A percentile compares a stretch with the other conserved stretches of the same genome.
Evolutionary conservation across 37 sponge, comb jelly and placozoan species (phyloP).

Genomic region (Hormiphora californensis): DNA sequence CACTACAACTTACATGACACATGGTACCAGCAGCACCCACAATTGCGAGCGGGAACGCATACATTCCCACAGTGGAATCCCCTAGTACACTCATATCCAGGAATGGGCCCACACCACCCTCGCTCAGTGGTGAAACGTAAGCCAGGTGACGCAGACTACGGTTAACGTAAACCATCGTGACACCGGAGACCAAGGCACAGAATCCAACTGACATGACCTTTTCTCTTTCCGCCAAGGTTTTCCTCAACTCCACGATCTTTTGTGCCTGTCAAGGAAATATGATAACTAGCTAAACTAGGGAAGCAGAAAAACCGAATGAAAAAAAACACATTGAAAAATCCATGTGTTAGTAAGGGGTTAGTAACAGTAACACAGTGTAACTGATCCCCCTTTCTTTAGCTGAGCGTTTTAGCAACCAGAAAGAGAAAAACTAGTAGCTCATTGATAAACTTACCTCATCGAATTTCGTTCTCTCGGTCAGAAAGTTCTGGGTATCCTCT

Average conservation of each 20-base stretch:
- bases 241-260: neutral
- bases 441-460: neutral
- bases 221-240: neutral
- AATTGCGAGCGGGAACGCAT: neutral
- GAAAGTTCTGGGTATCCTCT: neutral
- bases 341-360: too few species aligned
- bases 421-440: too few species aligned
- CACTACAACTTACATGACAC: neutral
- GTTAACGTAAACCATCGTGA: neutral
- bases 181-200: neutral
- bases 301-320: neutral
- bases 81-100: conserved; percentile 29
- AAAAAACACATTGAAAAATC: neutral
- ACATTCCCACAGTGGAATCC: neutral
- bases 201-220: neutral
- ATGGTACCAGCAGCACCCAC: neutral
- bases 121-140: conserved; percentile 1
- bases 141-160: conserved; percentile 1
- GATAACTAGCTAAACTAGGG: neutral
- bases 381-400: too few species aligned
- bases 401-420: too few species aligned
- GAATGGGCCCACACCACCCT: conserved; percentile 25
- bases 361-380: too few species aligned
- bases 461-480: neutral
- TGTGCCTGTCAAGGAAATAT: neutral